Conservation (phyloP, 1,140 invertebrate genomes). For the Trichoplusia ni region DNA sequence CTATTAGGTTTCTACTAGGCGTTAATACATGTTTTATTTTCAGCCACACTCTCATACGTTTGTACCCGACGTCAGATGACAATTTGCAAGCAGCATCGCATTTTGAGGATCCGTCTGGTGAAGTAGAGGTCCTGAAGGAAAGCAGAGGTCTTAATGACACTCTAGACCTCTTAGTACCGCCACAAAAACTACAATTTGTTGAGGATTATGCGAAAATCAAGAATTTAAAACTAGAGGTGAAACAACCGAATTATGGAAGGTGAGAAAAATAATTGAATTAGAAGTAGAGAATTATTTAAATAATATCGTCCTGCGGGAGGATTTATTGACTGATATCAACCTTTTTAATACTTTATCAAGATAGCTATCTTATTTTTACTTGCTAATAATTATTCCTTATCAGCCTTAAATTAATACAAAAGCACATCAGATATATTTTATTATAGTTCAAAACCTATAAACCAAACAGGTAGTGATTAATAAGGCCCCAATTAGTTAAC, state of each 20-base stretch:
- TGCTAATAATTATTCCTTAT: too few species aligned
- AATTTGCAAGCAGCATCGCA: slow-evolving; percentile 48
- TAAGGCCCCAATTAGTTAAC: too few species aligned
- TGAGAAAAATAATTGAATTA: slow-evolving; percentile 19
- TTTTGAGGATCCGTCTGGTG: slow-evolving; percentile 44
- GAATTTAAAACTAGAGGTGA: slow-evolving; percentile 49
- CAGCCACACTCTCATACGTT: slow-evolving; percentile 58
- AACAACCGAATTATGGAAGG: slow-evolving; percentile 66
- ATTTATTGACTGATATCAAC: too few species aligned
- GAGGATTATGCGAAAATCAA: slow-evolving; percentile 43
- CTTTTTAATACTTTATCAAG: too few species aligned
- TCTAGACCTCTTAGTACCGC: slow-evolving; percentile 63
- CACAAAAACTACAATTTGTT: slow-evolving; percentile 32
- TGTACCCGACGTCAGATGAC: slow-evolving; percentile 45
- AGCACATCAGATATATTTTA: too few species aligned
- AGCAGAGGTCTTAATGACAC: slow-evolving; percentile 65
- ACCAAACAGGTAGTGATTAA: too few species aligned
- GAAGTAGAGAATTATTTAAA: too few species aligned
- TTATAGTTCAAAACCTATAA: too few species aligned
- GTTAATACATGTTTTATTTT: slow-evolving; percentile 37
- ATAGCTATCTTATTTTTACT: too few species aligned
- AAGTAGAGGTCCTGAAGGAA: slow-evolving; percentile 61
- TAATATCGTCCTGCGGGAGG: too few species aligned
- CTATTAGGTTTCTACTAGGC: too few species aligned
- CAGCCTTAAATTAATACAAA: too few species aligned